A percentile compares a stretch with the other conserved stretches of the same genome.
Evolutionary conservation across 2,888 invertebrate genomes (phyloP).

Genomic region (Melipona bicolor): DNA sequence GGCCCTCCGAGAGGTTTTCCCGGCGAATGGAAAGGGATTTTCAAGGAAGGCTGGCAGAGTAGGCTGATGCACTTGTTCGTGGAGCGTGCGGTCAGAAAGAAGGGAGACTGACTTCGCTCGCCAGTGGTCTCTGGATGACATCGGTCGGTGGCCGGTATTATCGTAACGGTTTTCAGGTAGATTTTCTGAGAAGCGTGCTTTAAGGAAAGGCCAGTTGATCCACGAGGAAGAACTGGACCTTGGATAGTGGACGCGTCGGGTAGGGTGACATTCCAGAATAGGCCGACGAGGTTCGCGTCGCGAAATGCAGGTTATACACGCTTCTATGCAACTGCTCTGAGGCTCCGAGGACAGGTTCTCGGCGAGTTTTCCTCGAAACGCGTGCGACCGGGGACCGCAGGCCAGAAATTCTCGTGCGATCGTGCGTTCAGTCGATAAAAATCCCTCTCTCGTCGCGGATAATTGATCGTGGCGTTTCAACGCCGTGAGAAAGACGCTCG

Average conservation of each 20-base stretch:
- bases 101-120: constrained; percentile 22
- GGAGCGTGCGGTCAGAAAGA: constrained; percentile 23
- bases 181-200: constrained; percentile 72
- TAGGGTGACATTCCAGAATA: constrained; percentile 75
- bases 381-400: constrained; percentile 45
- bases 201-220: constrained; percentile 71
- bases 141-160: constrained; percentile 68
- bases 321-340: constrained; percentile 41
- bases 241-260: constrained; percentile 62
- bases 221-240: constrained; percentile 72
- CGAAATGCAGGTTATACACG: constrained; percentile 63
- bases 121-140: constrained; percentile 51
- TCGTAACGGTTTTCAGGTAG: constrained; percentile 74
- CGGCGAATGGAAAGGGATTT: background rate
- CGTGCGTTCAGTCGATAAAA: constrained; percentile 52
- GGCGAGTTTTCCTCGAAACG: constrained; percentile 52
- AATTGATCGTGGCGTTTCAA: constrained; percentile 61
- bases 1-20: background rate
- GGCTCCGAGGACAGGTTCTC: constrained; percentile 52
- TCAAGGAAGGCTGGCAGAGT: background rate
- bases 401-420: constrained; percentile 59
- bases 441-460: constrained; percentile 52
- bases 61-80: constrained; percentile 7
- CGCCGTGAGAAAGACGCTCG: constrained; percentile 58
- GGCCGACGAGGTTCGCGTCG: constrained; percentile 60